Percentiles rank a stretch among this genome's conserved stretches.
Conservation (phyloP, 2,797 vertebrate genomes). For the Scyliorhinus canicula region DNA sequence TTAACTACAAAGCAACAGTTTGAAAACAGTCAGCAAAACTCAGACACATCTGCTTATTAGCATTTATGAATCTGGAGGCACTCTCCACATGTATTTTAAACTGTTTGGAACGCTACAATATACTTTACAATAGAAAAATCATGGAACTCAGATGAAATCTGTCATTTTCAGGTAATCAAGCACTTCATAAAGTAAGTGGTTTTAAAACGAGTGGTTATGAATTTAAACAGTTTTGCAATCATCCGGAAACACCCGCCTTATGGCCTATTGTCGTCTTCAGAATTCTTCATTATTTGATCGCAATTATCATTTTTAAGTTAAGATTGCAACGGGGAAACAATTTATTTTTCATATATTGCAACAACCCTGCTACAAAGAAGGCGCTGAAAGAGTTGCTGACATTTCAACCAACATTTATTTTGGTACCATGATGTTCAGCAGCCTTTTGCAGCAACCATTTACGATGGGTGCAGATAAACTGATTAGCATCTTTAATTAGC, state of each 20-base stretch:
- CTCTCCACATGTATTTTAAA: neutral
- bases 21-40: slow-evolving; percentile 4
- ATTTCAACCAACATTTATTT: neutral
- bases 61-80: neutral
- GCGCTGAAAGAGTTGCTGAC: neutral
- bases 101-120: neutral
- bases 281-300: neutral
- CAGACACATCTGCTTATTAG: neutral
- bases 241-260: neutral
- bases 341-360: neutral
- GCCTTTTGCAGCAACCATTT: neutral
- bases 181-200: neutral
- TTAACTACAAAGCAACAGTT: neutral
- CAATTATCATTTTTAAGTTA: slow-evolving; percentile 1
- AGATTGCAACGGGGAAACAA: neutral
- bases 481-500: neutral
- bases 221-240: slow-evolving; percentile 27
- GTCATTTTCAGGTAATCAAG: neutral
- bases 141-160: slow-evolving; percentile 9
- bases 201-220: neutral
- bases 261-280: neutral
- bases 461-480: neutral
- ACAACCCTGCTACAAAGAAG: neutral
- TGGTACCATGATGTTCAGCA: neutral
- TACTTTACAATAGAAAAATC: slow-evolving; percentile 8